Percentiles rank a stretch among this genome's conserved stretches.
phyloP scores from a whole-genome alignment of 2,113 vertebrate species.

The Eidolon helvum region DNA sequence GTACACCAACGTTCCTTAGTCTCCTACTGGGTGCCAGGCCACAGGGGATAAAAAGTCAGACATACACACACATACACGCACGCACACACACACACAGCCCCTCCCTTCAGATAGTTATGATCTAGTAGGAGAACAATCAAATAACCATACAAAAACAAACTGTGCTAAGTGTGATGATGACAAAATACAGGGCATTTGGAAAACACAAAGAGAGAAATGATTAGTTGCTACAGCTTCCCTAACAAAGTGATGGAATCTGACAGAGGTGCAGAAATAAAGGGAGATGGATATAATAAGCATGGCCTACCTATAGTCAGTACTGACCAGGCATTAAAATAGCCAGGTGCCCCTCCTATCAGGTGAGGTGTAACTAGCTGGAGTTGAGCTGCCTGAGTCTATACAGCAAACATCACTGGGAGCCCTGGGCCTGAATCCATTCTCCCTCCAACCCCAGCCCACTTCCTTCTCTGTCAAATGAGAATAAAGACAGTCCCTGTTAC shows the following conservation, averaged over 20 bases:
- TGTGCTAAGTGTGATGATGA: neutral
- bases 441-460: neutral
- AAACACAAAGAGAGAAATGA: neutral
- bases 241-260: neutral
- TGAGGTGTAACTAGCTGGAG: neutral
- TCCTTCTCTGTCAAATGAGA: neutral
- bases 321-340: neutral
- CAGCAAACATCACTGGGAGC: neutral
- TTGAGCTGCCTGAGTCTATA: neutral
- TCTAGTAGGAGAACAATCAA: neutral
- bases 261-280: neutral
- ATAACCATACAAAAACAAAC: neutral
- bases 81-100: too few species aligned
- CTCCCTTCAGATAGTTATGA: neutral
- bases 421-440: neutral
- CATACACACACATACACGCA: neutral
- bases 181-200: neutral
- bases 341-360: neutral
- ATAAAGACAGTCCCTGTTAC: neutral
- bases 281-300: neutral
- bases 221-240: too few species aligned
- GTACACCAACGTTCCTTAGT: neutral
- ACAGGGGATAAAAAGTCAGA: neutral
- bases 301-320: neutral
- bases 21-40: neutral